Evolutionary conservation across 1,140 invertebrate genomes (phyloP), one percentile per base, ranked within the genome.

Genomic region (Apis cerana): DNA sequence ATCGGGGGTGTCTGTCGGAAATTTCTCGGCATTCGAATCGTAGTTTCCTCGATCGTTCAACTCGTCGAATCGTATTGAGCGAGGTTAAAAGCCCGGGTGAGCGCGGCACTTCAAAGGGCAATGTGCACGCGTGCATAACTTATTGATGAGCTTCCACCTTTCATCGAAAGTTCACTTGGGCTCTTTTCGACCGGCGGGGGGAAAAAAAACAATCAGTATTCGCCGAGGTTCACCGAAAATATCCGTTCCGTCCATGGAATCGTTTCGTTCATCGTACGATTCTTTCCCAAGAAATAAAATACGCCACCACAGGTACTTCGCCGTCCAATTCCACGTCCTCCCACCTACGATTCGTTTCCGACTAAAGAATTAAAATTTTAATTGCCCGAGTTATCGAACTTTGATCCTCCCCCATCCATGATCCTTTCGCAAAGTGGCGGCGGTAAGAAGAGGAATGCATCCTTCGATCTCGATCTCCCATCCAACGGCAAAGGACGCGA

Each of bases 131-230:
- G 84, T 82, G 86, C 78, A 70, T 84, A 78, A 86, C 78, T 72
- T 88, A 61, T 86, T 75, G 81, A 88, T 88, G 86, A 89, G 80
- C 62, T 71, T 79, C 80, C 69, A 54, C 65, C 69, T 88, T 86
- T 84, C 70, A 27, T 82, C n/a, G 65, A 79, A 79, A 86, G 78
- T 86, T 86, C 52, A 86, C 64, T n/a, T n/a, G 62, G 70, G 56
- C 10, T 56, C 54, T 67, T 74, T 83, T 84, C 86, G 54, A 80
- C 64, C 64, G 33, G 5, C 4, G 33, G 33, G 5, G 33, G 33
- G 33, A 7, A 7, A 43, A 43, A 75, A 76, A 87, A 72, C 19
- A 48, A 83, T 85, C 85, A 85, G 62, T 82, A 86, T 88, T 88
- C 75, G 56, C 21, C 43, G 56, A 69, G 69, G 71, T 43, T 43